A percentile compares a stretch with the other conserved stretches of the same genome.
These are phyloP conservation scores for Solenopsis fugax DNA, from an alignment of 1,140 invertebrate species.

Conservation along the genomic window DNA sequence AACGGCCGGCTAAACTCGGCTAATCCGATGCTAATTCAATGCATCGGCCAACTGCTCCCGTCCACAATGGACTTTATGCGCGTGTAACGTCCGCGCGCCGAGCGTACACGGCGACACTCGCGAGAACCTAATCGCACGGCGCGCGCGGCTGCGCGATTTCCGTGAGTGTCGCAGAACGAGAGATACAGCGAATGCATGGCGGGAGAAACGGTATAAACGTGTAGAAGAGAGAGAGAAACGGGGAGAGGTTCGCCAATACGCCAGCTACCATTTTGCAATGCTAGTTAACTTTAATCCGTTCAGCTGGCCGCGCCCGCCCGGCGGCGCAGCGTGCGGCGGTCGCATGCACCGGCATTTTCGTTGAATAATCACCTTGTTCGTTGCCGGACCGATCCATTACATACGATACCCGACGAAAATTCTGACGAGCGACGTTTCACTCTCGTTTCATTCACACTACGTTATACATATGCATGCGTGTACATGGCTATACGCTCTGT, in stretches of 20 bases:
- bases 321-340: not conserved
- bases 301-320: not conserved
- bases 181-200: constrained; percentile 7
- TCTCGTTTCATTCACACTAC: constrained; percentile 38
- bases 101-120: constrained; percentile 24
- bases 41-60: constrained; percentile 72
- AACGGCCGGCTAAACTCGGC: constrained; percentile 77
- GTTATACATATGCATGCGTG: constrained; percentile 21
- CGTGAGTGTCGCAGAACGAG: not conserved
- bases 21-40: constrained; percentile 82
- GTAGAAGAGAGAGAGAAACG: not conserved
- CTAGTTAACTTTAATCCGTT: constrained; percentile 61
- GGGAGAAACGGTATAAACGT: not conserved
- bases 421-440: constrained; percentile 41
- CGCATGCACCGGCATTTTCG: constrained; percentile 35
- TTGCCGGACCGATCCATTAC: constrained; percentile 44
- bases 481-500: not conserved
- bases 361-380: constrained; percentile 73
- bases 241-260: constrained; percentile 11
- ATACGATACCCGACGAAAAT: constrained; percentile 18
- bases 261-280: constrained; percentile 70
- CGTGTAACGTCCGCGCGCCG: constrained; percentile 47
- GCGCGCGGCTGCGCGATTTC: constrained; percentile 21
- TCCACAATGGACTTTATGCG: constrained; percentile 75
- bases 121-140: constrained; percentile 60